Evolutionary conservation across 2,888 invertebrate genomes (phyloP), one percentile per base, ranked within the genome.

Genomic region (Apocheima hispidaria): DNA sequence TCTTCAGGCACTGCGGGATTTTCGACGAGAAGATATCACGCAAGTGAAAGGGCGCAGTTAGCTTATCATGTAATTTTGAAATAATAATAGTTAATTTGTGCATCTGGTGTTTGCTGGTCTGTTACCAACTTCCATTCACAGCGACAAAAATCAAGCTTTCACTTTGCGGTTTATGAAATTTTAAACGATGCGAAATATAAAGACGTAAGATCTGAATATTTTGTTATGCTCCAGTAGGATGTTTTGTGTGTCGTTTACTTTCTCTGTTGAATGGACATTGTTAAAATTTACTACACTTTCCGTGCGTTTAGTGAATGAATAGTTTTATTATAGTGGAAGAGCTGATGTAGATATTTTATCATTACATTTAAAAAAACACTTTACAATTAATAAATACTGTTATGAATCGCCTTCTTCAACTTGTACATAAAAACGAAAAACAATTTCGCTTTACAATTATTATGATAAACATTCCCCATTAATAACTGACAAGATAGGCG

Each of bases 111-210:
- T 49, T 14, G 9, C 23, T 14, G 1, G 1, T 49, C 35, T 36
- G 14, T 35, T 4, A 21, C 14, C 10, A 68, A 69, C 35, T 51
- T 53, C 57, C 70, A 77, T 74, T 77, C 68, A 65, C 56, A 44
- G 43, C 53, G 46, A 54, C 54, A 66, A 61, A 68, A 68, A 49
- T 51, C 65, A 71, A 68, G 74, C 85, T 86, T 85, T 88, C 86
- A 77, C 84, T 80, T 69, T 79, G 85, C 68, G 84, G 86, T 85
- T 82, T 80, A 69, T 66, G 78, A 83, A 82, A 86, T 77, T 79
- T 79, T 70, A 82, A 82, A 78, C 79, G 79, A 78, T 73, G 74
- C 78, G 75, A 83, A n/a, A n/a, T 81, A 80, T 80, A 83, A 78
- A 78, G 70, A 80, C 71, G 78, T 83, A 76, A 73, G 77, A 83